phyloP scores from a whole-genome alignment of 2,888 invertebrate species.

The Pseudoips prasinana region DNA sequence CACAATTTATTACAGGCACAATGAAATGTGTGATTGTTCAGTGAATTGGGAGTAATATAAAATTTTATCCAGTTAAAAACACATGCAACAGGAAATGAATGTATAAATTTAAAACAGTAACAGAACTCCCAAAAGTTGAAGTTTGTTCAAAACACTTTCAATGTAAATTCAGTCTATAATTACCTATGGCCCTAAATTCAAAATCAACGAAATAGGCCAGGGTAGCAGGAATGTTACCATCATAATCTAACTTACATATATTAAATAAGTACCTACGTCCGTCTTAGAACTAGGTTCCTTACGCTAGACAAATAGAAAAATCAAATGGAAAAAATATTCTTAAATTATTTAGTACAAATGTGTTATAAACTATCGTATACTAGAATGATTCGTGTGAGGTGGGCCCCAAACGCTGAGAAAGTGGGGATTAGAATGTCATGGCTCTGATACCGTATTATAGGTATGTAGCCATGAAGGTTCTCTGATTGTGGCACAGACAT shows the following conservation, averaged over 20 bases:
- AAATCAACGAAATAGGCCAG: conserved; percentile 11
- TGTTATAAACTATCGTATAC: conserved; percentile 30
- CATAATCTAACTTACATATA: conserved; percentile 22
- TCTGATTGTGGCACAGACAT: too few species aligned
- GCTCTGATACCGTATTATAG: not conserved
- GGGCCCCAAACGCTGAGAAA: conserved; percentile 22
- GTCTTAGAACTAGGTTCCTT: too few species aligned
- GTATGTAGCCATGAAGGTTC: too few species aligned
- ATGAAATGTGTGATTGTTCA: not conserved
- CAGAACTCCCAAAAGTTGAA: conserved; percentile 1
- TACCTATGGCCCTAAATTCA: conserved; percentile 17
- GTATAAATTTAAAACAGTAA: not conserved
- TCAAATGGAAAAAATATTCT: not conserved
- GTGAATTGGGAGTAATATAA: too few species aligned
- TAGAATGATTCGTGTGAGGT: conserved; percentile 33
- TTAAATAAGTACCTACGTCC: conserved; percentile 23
- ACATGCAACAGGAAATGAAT: not conserved
- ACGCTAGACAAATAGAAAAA: not conserved
- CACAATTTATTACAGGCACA: too few species aligned
- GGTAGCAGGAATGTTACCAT: conserved; percentile 30
- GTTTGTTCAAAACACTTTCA: conserved; percentile 21
- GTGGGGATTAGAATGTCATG: conserved; percentile 2
- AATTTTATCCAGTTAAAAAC: too few species aligned
- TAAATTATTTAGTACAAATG: conserved; percentile 13
- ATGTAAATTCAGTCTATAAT: conserved; percentile 31